Conservation (phyloP, 2,888 invertebrate genomes). For the Nemurella pictetii region DNA sequence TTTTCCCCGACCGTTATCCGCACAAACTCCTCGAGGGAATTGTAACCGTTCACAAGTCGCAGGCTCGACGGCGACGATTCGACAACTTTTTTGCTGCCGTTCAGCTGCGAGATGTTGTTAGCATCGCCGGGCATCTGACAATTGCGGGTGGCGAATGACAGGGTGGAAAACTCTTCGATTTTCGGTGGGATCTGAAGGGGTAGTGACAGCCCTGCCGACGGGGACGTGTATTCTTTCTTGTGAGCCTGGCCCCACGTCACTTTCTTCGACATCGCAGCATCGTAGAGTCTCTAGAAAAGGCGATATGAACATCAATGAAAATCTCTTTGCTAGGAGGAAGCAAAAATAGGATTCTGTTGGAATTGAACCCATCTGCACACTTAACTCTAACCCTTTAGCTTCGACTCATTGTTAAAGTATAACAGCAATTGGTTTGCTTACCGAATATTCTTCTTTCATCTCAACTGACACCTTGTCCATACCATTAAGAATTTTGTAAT, state of each 20-base stretch:
- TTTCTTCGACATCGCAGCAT: constrained; percentile 50
- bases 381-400: too few relatives aligned
- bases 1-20: background rate
- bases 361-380: too few relatives aligned
- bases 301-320: too few relatives aligned
- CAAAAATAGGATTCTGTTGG: too few relatives aligned
- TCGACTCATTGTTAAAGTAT: too few relatives aligned
- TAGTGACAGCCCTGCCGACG: background rate
- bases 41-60: background rate
- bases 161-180: background rate
- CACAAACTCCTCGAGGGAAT: background rate
- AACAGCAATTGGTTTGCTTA: constrained; percentile 44
- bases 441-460: constrained; percentile 61
- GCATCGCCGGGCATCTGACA: background rate
- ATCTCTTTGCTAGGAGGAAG: too few relatives aligned
- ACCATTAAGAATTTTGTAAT: constrained; percentile 62
- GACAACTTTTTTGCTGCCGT: background rate
- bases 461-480: constrained; percentile 61
- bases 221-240: background rate
- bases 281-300: too few relatives aligned
- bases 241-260: constrained; percentile 57
- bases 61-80: background rate
- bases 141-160: background rate
- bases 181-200: background rate
- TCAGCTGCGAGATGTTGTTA: constrained; percentile 20